Evolutionary conservation across 2,113 vertebrate species (phyloP), one percentile per base, ranked within the genome.

Genomic region (Phodopus roborovskii): DNA sequence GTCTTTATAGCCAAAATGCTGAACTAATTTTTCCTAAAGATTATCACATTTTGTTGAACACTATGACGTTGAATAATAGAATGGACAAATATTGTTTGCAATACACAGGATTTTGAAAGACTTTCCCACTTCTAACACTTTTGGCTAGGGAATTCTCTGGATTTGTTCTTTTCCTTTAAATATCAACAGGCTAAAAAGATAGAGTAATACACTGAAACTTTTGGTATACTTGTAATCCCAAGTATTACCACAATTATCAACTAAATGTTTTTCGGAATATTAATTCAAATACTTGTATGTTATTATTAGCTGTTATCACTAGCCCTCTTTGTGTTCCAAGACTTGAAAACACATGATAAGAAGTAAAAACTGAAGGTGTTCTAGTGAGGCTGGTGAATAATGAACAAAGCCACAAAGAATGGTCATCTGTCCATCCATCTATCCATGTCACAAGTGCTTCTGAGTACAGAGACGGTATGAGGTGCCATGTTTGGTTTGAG

Each of bases 61-160:
- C 50, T 60, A 89, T 28, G 24, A 45, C 0, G 3, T 58, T 3
- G 0, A 56, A 78, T 87, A 66, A 42, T 28, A 42, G 56, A 13
- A 62, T 5, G n/a, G 26, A 60, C 39, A 75, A 45, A 45, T 28
- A 28, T 36, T 62, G 56, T 60, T 28, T 60, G 24, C 56, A 96
- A 94, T 68, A 22, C 36, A 70, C 85, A 87, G 11, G 78, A 88
- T 30, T 66, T 39, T 83, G 81, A 33, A 30, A 70, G 68, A 89
- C 56, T 86, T 96, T 96, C 82, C 81, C 39, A 92, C 42, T 96
- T 90, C 50, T 70, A 94, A 79, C 42, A 50, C 82, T 24, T 88
- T 92, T 90, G 81, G 30, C 28, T 68, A 95, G 88, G 60, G 86
- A 5, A 50, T 64, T 91, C 9, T 82, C 56, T 78, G 53, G 39